A percentile compares a stretch with the other conserved stretches of the same genome.
These are phyloP conservation scores for Habropoda laboriosa DNA, from an alignment of 1,140 invertebrate species.

Conservation along the genomic window DNA sequence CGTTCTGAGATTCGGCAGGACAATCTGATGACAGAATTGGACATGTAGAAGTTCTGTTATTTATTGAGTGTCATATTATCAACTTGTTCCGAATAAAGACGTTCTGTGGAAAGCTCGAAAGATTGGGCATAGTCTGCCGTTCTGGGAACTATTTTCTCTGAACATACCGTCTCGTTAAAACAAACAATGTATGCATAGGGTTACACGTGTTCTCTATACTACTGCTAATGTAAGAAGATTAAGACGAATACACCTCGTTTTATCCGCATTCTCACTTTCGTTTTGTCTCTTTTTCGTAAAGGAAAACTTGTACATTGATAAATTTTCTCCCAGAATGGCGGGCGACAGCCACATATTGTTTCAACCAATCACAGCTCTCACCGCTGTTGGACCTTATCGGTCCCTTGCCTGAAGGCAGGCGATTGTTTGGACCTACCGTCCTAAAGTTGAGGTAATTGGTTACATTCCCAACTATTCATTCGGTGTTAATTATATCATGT, in stretches of 20 bases:
- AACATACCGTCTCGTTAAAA: too few relatives aligned
- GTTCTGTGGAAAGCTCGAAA: conserved; percentile 78
- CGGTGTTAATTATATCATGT: too few relatives aligned
- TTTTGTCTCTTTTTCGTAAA: neutral
- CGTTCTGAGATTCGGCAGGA: conserved; percentile 66
- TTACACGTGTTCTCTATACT: neutral
- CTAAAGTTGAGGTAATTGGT: conserved; percentile 67
- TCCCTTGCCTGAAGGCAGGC: conserved; percentile 82
- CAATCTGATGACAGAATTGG: conserved; percentile 73
- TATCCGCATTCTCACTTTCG: neutral
- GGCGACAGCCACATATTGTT: conserved; percentile 80
- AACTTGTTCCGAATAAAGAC: conserved; percentile 79
- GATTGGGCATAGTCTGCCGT: conserved; percentile 75
- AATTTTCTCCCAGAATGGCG: conserved; percentile 71
- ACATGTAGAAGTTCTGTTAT: conserved; percentile 81
- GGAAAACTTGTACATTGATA: neutral
- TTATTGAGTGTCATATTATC: conserved; percentile 81
- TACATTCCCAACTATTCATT: conserved; percentile 43
- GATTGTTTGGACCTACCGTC: conserved; percentile 83
- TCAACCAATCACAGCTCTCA: conserved; percentile 83
- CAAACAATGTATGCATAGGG: too few relatives aligned
- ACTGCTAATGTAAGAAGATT: neutral
- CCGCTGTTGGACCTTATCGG: conserved; percentile 81
- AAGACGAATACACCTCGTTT: neutral
- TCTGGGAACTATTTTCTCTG: conserved; percentile 57